A percentile compares a stretch with the other conserved stretches of the same genome.
Conservation (phyloP, 2,113 vertebrate genomes). For the Lamprotornis superbus region DNA sequence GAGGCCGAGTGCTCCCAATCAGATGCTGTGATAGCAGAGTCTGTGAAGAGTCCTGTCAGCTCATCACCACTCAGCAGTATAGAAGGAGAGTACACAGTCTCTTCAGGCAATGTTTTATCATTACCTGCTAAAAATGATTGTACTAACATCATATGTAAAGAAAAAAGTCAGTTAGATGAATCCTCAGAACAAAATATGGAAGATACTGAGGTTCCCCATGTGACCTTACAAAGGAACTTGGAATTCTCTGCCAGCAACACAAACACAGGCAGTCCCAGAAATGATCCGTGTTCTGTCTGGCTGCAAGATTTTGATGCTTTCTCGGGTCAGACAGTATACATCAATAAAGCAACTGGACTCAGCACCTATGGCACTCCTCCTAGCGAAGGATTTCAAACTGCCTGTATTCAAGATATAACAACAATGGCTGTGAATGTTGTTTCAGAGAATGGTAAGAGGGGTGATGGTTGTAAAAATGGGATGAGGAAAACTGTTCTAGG, state of each 20-base stretch:
- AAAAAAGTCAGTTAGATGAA: background rate
- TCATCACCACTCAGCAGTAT: background rate
- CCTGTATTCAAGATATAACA: conserved; percentile 85
- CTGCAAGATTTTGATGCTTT: conserved; percentile 82
- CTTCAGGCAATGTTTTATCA: background rate
- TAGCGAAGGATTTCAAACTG: conserved; percentile 55
- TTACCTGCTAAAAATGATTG: background rate
- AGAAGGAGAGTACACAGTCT: background rate
- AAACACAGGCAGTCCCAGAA: background rate
- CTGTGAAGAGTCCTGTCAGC: background rate
- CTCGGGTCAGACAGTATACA: conserved; percentile 81
- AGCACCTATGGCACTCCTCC: conserved; percentile 83
- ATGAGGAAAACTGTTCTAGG: background rate
- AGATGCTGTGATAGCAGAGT: background rate
- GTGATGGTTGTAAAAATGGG: background rate
- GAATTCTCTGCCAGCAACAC: background rate
- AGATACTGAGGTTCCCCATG: background rate
- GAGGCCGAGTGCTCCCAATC: background rate
- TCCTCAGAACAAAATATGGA: conserved; percentile 20
- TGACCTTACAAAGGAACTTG: background rate
- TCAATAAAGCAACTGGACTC: conserved; percentile 89
- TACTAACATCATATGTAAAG: background rate
- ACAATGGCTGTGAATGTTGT: conserved; percentile 87
- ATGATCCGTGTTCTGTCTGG: conserved; percentile 71
- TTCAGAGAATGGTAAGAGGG: conserved; percentile 82